Base-by-base conservation (phyloP, 2,797 vertebrate species). In the Sitta carolinensis region DNA sequence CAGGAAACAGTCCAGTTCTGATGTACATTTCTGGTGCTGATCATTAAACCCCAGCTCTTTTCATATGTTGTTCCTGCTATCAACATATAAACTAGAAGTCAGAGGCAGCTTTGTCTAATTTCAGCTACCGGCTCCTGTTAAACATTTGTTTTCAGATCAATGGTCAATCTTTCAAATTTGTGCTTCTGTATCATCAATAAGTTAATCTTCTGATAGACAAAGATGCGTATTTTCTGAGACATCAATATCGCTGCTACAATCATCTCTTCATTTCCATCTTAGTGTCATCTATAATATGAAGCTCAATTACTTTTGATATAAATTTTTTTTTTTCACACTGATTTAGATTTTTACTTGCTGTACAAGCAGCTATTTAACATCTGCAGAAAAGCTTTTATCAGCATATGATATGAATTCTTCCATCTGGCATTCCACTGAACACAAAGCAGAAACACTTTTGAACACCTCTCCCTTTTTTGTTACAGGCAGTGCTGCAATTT, bases 1-100 rank as follows among this genome's bases (percentile, higher is more conserved):
- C 47, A 90, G 72, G 77, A 83, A 59, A 42, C 1, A 32, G 30
- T 4, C 32, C 26, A 15, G 11, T 63, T 93, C 17, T 23, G n/a
- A 43, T 17, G 16, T 5, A 48, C 30, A 5, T 32, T 78, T 45
- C 40, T 20, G 11, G 7, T 8, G 12, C 36, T 68, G 40, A 59
- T 48, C 20, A 10, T 51, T 19, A 62, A 90, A 38, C 2, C 13
- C 20, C 30, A 61, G 47, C 2, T 4, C 21, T 75, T 45, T 22
- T 51, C 1, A 0, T 0, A 1, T 10, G 18, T 23, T 38, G 11
- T 9, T 23, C 26, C 43, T 59, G 38, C 22, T 48, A n/a, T 18
- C 25, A 88, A 73, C 64, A 75, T 32, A 29, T 1, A 36, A 63
- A 43, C 16, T 7, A 51, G 57, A 80, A 83, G 61, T 38, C 12